Conservation (phyloP, 1,140 invertebrate genomes). For the Lepidurus arcticus region DNA sequence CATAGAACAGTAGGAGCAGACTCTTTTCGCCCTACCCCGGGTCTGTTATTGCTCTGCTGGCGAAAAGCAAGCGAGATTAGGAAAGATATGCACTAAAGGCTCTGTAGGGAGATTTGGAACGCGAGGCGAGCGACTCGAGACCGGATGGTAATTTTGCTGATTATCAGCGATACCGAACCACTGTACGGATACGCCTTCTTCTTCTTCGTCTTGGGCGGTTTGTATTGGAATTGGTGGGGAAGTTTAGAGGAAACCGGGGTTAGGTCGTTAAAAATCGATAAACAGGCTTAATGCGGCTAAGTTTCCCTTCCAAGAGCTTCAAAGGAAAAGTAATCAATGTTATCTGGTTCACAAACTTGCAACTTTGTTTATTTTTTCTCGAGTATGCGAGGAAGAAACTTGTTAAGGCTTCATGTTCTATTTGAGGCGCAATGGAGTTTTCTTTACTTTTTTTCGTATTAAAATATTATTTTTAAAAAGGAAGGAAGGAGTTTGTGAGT, state of each 20-base stretch:
- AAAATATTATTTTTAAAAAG: too few relatives aligned
- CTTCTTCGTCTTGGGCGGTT: background rate
- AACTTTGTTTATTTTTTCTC: constrained; percentile 20
- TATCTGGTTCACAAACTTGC: constrained; percentile 7
- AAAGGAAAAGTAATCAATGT: constrained; percentile 21
- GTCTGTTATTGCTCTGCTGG: background rate
- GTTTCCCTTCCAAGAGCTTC: background rate
- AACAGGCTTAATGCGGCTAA: background rate
- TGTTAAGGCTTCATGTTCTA: background rate
- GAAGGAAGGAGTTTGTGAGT: background rate
- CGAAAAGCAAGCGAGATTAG: constrained; percentile 2
- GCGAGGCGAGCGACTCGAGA: background rate
- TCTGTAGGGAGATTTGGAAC: background rate
- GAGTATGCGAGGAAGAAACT: background rate
- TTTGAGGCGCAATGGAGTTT: background rate
- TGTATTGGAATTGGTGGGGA: background rate
- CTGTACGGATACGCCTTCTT: background rate
- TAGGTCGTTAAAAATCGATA: constrained; percentile 19
- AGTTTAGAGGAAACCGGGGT: background rate
- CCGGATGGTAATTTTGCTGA: background rate
- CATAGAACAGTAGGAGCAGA: background rate
- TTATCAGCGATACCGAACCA: background rate
- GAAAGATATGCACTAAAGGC: background rate
- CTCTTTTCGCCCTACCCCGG: background rate
- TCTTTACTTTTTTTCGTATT: background rate